These are phyloP conservation scores for Lithophane semibrunnea DNA, from an alignment of 2,888 invertebrate genomes.

Conservation along the genomic window DNA sequence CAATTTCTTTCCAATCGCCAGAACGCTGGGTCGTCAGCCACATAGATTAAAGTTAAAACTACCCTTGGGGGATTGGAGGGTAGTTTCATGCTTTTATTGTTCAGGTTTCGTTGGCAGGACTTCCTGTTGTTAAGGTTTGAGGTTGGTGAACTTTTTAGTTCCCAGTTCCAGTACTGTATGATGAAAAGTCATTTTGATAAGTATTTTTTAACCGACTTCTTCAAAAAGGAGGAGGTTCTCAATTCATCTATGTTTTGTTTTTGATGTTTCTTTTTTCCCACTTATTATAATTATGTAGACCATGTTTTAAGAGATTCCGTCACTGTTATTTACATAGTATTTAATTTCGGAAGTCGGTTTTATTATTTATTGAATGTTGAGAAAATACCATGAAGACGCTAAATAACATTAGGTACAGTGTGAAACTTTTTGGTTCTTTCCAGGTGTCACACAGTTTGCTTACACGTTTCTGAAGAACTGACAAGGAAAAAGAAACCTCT, in stretches of 20 bases:
- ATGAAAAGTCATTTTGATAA: not conserved
- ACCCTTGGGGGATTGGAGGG: constrained; percentile 57
- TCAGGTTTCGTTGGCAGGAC: constrained; percentile 30
- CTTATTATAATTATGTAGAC: too few species aligned
- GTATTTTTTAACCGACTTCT: too few species aligned
- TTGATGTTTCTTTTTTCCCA: too few species aligned
- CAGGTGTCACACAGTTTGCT: not conserved
- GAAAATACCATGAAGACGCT: not conserved
- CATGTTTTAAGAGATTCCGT: too few species aligned
- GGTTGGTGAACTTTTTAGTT: not conserved
- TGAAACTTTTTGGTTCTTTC: not conserved
- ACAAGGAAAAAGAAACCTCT: not conserved
- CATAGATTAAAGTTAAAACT: constrained; percentile 68
- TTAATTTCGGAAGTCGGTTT: too few species aligned
- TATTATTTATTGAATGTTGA: too few species aligned
- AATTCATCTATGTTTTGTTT: too few species aligned
- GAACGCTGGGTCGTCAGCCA: constrained; percentile 52
- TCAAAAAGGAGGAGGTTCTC: too few species aligned
- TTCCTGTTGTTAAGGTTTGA: constrained; percentile 21
- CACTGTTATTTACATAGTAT: too few species aligned
- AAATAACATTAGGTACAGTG: not conserved
- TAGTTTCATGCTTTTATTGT: constrained; percentile 52
- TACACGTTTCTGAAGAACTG: not conserved
- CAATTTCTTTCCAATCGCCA: constrained; percentile 66
- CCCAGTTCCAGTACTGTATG: not conserved